Base-by-base conservation (phyloP, 2,888 invertebrate species). In the Amphipoea lucens region DNA sequence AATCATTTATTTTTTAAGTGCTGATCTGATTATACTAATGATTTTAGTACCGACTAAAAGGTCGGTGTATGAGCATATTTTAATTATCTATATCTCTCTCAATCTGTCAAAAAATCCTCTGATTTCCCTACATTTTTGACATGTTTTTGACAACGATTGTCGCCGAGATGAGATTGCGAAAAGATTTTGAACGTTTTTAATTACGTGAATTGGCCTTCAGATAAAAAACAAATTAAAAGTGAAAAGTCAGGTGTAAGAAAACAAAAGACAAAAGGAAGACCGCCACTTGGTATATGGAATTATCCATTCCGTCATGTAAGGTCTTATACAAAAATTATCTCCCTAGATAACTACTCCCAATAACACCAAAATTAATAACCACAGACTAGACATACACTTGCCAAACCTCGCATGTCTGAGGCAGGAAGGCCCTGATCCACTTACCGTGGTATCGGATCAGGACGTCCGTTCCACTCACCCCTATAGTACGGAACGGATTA, bases 351-450 rank as follows among this genome's bases (percentile, higher is more conserved):
- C 23, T 23, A 42, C 17, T 20, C 48, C 9, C 4, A 77, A 70
- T 23, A 68, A 57, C 29, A 69, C 17, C 51, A 14, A 72, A 36
- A 72, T 29, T n/a, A 71, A 57, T 62, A 48, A 42, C 12, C 4
- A 42, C 17, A 68, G 57, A 82, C 79, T 66, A 82, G 82, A 82
- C 20, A 84, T 73, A 23, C 17, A 54, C 42, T 54, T 67, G 40
- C 48, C 69, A 67, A 60, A 86, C 83, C 75, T 89, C 76, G 90
- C 89, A 85, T 89, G 89, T 84, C 79, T 54, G 57, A 42, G 11
- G 23, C 81, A 77, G 90, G 89, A 85, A 86, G 73, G 68, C 85
- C 82, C 68, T 88, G 90, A 90, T 88, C 89, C 87, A 90, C 89
- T 90, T 90, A 90, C 83, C 63, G 72, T 40, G 77, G 65, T 87